These are phyloP conservation scores for Elmis aenea DNA, from an alignment of 2,888 invertebrate genomes.

Conservation along the genomic window DNA sequence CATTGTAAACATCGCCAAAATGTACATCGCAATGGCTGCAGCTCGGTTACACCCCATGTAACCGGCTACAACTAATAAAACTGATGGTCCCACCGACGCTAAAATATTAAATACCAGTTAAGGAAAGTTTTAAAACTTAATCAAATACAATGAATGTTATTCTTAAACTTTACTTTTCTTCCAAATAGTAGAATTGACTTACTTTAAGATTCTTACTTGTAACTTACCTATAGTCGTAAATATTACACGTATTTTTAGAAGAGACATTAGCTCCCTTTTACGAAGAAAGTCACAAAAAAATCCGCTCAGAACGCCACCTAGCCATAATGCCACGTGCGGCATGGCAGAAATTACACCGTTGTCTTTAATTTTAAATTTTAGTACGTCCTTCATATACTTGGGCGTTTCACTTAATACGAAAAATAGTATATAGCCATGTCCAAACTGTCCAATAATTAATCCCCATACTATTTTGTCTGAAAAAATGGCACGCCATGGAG, in stretches of 20 bases:
- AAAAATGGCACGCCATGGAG: slow-evolving; percentile 4
- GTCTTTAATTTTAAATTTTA: slow-evolving; percentile 58
- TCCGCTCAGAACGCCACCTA: slow-evolving; percentile 57
- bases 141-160: too few relatives aligned
- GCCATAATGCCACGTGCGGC: slow-evolving; percentile 62
- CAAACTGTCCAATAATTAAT: slow-evolving; percentile 2
- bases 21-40: slow-evolving; percentile 52
- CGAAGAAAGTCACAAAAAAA: slow-evolving; percentile 64
- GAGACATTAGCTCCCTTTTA: slow-evolving; percentile 50
- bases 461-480: slow-evolving; percentile 3
- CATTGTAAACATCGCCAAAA: slow-evolving; percentile 60
- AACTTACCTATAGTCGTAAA: slow-evolving; percentile 63
- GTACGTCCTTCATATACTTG: slow-evolving; percentile 54
- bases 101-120: too few relatives aligned
- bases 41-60: slow-evolving; percentile 56
- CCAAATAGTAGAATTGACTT: slow-evolving; percentile 19
- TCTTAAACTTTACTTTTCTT: too few relatives aligned
- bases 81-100: slow-evolving; percentile 56
- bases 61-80: slow-evolving; percentile 58
- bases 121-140: too few relatives aligned
- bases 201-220: neutral
- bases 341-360: slow-evolving; percentile 58
- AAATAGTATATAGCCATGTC: slow-evolving; percentile 4
- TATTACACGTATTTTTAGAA: slow-evolving; percentile 56
- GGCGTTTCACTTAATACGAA: slow-evolving; percentile 4